phyloP scores from a whole-genome alignment of 2,888 invertebrate species.

The Tribolium freemani region DNA sequence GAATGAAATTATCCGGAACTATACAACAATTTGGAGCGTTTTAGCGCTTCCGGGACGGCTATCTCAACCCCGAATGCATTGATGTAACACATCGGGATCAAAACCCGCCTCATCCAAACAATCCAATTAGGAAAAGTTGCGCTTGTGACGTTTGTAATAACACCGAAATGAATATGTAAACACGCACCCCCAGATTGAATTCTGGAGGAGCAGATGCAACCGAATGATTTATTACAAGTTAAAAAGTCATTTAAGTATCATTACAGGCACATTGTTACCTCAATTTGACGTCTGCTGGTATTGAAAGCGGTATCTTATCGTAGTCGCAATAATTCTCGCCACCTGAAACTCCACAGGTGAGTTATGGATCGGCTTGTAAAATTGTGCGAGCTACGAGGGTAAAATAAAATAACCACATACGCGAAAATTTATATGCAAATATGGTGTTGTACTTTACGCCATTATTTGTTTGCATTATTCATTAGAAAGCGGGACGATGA shows the following conservation, averaged over 20 bases:
- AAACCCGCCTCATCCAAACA: constrained; percentile 20
- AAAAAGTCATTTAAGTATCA: constrained; percentile 38
- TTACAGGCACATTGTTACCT: constrained; percentile 39
- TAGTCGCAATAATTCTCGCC: constrained; percentile 48
- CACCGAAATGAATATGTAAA: constrained; percentile 12
- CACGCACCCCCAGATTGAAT: constrained; percentile 10
- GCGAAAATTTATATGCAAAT: constrained; percentile 38
- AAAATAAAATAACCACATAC: constrained; percentile 21
- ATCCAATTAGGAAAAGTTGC: constrained; percentile 33
- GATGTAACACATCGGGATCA: constrained; percentile 14
- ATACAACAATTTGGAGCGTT: constrained; percentile 18
- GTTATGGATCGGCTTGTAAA: constrained; percentile 43
- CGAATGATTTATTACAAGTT: constrained; percentile 25
- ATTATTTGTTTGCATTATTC: constrained; percentile 45
- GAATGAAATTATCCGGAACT: constrained; percentile 32
- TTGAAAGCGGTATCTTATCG: constrained; percentile 46
- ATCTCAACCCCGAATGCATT: constrained; percentile 3
- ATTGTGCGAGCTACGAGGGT: constrained; percentile 1
- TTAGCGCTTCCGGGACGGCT: constrained; percentile 5
- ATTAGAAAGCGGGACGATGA: constrained; percentile 17
- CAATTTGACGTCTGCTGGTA: constrained; percentile 43
- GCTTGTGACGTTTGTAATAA: constrained; percentile 26
- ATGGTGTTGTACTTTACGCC: constrained; percentile 31
- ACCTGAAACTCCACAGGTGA: constrained; percentile 54
- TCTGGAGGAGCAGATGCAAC: constrained; percentile 26